Conservation (phyloP, 1,140 invertebrate species). For the Lepidurus packardi region DNA sequence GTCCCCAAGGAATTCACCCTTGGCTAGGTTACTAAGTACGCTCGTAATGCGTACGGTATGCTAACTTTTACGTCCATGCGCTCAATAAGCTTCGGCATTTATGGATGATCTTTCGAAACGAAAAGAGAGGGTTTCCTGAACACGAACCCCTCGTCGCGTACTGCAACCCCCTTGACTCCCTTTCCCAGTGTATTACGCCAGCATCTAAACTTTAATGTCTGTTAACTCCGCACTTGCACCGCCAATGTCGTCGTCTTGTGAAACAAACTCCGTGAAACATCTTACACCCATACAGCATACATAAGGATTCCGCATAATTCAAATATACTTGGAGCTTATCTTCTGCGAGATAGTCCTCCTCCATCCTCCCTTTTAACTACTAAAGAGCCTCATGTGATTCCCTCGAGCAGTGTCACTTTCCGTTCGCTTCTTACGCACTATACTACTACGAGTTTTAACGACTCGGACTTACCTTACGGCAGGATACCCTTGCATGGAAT, state of each 20-base stretch:
- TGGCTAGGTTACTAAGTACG: neutral
- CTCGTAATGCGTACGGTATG: constrained; percentile 9
- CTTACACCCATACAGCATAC: neutral
- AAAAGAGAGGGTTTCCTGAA: neutral
- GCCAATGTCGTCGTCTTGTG: neutral
- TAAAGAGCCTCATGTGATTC: neutral
- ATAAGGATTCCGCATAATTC: neutral
- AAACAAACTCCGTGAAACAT: neutral
- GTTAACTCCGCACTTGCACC: neutral
- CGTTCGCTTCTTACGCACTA: neutral
- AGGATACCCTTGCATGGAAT: neutral
- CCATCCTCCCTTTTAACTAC: neutral
- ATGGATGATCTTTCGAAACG: constrained; percentile 3
- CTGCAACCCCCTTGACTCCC: neutral
- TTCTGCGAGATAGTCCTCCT: neutral
- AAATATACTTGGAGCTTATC: neutral
- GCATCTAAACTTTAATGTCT: neutral
- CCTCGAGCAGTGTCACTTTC: neutral
- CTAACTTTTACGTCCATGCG: constrained; percentile 5
- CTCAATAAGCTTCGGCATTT: neutral
- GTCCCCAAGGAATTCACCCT: neutral
- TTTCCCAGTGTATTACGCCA: neutral
- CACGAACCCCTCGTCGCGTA: neutral
- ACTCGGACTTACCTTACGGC: neutral
- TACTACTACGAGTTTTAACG: neutral